Conservation (phyloP, 37 sponge, comb jelly and placozoan species). For the Chondrilla cf. caribensis region DNA sequence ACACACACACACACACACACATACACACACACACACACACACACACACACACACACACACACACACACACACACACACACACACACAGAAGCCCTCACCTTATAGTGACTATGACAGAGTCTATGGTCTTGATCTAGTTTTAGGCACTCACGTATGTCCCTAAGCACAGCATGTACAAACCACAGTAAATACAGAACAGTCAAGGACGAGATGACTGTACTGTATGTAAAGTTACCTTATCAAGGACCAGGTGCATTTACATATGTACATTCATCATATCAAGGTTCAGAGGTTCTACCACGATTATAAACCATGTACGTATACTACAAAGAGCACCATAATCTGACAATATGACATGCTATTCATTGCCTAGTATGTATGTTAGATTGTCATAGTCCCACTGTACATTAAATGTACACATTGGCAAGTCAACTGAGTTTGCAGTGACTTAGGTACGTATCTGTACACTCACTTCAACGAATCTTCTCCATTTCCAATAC, state of each 20-base stretch:
- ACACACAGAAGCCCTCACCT: constrained; percentile 41
- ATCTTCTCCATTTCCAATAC: constrained; percentile 86
- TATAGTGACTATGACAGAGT: constrained; percentile 85
- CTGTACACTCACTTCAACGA: constrained; percentile 68
- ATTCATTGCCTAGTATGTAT: too few species aligned
- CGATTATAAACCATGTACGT: background rate
- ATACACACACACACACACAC: too few species aligned
- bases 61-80: too few species aligned
- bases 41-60: too few species aligned
- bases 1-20: too few species aligned
- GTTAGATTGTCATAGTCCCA: too few species aligned
- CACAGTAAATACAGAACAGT: background rate
- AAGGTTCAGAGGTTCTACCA: background rate
- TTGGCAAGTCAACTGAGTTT: too few species aligned
- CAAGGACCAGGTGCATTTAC: too few species aligned
- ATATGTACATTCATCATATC: background rate
- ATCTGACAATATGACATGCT: too few species aligned
- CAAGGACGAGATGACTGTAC: background rate
- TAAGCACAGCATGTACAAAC: background rate
- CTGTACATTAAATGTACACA: too few species aligned
- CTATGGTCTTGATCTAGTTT: constrained; percentile 93
- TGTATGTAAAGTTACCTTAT: background rate
- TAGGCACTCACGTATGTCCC: constrained; percentile 94
- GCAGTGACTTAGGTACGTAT: too few species aligned
- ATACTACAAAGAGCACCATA: too few species aligned